A percentile compares a stretch with the other conserved stretches of the same genome.
These are phyloP conservation scores for Athalia rosae DNA, from an alignment of 2,888 invertebrate species.

Conservation along the genomic window DNA sequence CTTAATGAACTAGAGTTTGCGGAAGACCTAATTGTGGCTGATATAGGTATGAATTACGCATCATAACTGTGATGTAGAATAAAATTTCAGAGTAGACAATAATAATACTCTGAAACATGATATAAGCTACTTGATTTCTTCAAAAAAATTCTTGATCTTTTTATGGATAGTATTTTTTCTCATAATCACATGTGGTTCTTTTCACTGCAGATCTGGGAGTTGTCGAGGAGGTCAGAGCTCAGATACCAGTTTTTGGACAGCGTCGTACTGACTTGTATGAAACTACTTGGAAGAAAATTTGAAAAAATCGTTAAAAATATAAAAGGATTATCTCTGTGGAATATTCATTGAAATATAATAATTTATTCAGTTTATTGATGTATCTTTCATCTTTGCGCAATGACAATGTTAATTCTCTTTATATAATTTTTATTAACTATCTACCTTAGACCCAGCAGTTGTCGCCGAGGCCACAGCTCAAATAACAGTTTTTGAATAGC, in stretches of 20 bases:
- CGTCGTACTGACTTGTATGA: slow-evolving; percentile 75
- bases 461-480: slow-evolving; percentile 87
- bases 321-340: background rate
- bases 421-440: no score
- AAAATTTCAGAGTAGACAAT: no score
- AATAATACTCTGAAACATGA: no score
- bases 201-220: slow-evolving; percentile 79
- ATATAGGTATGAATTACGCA: slow-evolving; percentile 80
- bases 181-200: no score
- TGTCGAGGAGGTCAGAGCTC: slow-evolving; percentile 85
- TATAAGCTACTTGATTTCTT: background rate
- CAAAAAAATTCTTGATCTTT: background rate
- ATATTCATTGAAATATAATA: background rate
- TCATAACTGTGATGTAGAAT: background rate
- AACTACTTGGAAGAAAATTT: slow-evolving; percentile 62
- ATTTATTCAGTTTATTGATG: background rate
- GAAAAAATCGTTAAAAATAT: background rate
- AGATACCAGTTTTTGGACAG: slow-evolving; percentile 88
- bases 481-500: slow-evolving; percentile 87
- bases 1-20: slow-evolving; percentile 81
- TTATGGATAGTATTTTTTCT: no score
- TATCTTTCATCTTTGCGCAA: background rate
- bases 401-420: slow-evolving; percentile 52
- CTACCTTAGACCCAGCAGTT: slow-evolving; percentile 80
- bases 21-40: slow-evolving; percentile 83